Evolutionary conservation across 2,888 invertebrate genomes (phyloP).

Genomic region (Drosophila suboccidentalis): DNA sequence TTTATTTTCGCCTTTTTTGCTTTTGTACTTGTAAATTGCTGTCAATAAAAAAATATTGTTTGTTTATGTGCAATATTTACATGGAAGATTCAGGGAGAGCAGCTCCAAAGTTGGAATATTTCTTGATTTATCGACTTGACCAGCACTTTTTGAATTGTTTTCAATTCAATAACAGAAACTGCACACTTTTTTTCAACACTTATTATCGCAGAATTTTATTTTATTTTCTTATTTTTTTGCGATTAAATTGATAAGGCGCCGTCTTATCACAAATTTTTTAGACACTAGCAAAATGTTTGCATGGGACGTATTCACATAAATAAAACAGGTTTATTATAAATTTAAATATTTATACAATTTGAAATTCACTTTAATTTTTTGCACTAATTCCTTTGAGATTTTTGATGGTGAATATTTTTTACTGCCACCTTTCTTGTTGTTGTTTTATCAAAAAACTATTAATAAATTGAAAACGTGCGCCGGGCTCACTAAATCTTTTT

Average conservation of each 20-base stretch:
- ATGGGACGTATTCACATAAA: slow-evolving; percentile 12
- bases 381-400: slow-evolving; percentile 31
- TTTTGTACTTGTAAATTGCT: slow-evolving; percentile 79
- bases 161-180: slow-evolving; percentile 7
- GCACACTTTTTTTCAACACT: slow-evolving; percentile 8
- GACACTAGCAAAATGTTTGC: slow-evolving; percentile 28
- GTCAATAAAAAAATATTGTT: slow-evolving; percentile 18
- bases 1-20: slow-evolving; percentile 3
- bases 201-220: slow-evolving; percentile 24
- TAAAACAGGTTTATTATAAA: slow-evolving; percentile 11
- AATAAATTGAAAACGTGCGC: slow-evolving; percentile 53
- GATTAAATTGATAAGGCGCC: slow-evolving; percentile 39
- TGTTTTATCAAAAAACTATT: slow-evolving; percentile 37
- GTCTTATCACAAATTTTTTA: slow-evolving; percentile 41
- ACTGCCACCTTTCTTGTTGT: slow-evolving; percentile 24
- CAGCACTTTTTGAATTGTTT: slow-evolving; percentile 4
- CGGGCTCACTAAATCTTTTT: slow-evolving; percentile 45
- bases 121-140: slow-evolving; percentile 16
- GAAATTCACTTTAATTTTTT: slow-evolving; percentile 43
- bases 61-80: slow-evolving; percentile 61
- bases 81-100: slow-evolving; percentile 40
- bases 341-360: slow-evolving; percentile 35
- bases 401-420: slow-evolving; percentile 5
- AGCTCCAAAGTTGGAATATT: slow-evolving; percentile 6
- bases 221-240: slow-evolving; percentile 9